Conservation (phyloP, 2,888 invertebrate species). For the Notodonta ziczac region DNA sequence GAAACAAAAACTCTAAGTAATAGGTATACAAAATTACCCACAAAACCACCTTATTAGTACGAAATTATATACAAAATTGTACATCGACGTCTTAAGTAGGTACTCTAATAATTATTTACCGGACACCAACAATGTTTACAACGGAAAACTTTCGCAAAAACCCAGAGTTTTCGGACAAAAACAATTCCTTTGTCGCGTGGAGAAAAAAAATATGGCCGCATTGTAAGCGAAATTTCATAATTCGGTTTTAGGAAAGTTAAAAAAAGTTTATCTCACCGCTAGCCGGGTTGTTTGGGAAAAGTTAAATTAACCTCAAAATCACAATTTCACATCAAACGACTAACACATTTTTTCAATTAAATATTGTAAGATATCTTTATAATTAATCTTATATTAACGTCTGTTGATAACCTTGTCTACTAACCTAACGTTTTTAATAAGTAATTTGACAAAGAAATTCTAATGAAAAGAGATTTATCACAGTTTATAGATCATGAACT, state of each 20-base stretch:
- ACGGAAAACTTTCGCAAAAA: constrained; percentile 22
- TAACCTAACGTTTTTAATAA: too few species aligned
- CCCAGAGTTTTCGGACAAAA: constrained; percentile 22
- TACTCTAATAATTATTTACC: constrained; percentile 1
- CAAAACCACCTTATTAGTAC: too few species aligned
- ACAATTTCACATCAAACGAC: constrained; percentile 27
- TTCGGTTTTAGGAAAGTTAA: constrained; percentile 48
- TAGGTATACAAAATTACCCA: too few species aligned
- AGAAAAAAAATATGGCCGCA: constrained; percentile 39
- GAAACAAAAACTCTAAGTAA: too few species aligned
- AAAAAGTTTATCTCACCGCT: constrained; percentile 39
- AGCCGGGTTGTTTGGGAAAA: constrained; percentile 51
- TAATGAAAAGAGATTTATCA: too few species aligned
- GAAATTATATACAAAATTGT: too few species aligned
- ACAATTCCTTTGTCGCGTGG: constrained; percentile 41
- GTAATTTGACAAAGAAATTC: too few species aligned
- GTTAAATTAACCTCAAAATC: constrained; percentile 56
- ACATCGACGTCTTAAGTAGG: neutral
- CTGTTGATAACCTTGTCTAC: too few species aligned
- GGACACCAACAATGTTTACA: constrained; percentile 2
- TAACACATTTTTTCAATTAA: neutral
- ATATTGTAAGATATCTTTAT: too few species aligned
- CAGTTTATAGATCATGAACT: too few species aligned
- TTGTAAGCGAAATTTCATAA: constrained; percentile 58
- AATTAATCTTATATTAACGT: too few species aligned